Evolutionary conservation across 2,113 vertebrate species (phyloP).

Genomic region (Tetrao urogallus): DNA sequence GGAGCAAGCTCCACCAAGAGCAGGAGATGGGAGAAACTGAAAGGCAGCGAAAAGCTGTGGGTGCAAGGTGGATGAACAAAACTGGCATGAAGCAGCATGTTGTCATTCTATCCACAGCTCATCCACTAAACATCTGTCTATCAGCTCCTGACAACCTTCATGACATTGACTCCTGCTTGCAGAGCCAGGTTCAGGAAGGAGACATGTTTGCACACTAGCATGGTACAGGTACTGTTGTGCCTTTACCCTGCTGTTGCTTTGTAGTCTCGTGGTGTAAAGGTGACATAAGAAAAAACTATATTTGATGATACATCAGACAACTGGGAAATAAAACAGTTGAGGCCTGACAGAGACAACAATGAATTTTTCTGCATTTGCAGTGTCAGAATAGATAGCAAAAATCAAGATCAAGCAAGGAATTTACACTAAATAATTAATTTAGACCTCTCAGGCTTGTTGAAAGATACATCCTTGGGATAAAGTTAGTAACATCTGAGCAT

Average conservation of each 20-base stretch:
- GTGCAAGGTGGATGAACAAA: background rate
- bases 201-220: fast-evolving
- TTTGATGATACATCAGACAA: background rate
- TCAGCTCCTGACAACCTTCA: fast-evolving
- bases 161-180: background rate
- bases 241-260: background rate
- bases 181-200: background rate
- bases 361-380: background rate
- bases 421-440: constrained; percentile 38
- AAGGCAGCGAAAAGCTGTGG: background rate
- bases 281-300: background rate
- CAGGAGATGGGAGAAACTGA: background rate
- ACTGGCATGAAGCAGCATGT: background rate
- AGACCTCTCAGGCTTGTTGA: background rate
- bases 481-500: background rate
- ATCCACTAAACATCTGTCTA: background rate
- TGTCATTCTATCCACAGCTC: background rate
- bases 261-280: background rate
- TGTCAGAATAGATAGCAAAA: background rate
- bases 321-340: background rate
- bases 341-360: background rate
- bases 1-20: background rate
- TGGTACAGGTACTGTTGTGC: background rate
- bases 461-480: background rate
- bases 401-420: background rate